Conservation (phyloP, 1,140 invertebrate species). For the Zaprionus ghesquierei region DNA sequence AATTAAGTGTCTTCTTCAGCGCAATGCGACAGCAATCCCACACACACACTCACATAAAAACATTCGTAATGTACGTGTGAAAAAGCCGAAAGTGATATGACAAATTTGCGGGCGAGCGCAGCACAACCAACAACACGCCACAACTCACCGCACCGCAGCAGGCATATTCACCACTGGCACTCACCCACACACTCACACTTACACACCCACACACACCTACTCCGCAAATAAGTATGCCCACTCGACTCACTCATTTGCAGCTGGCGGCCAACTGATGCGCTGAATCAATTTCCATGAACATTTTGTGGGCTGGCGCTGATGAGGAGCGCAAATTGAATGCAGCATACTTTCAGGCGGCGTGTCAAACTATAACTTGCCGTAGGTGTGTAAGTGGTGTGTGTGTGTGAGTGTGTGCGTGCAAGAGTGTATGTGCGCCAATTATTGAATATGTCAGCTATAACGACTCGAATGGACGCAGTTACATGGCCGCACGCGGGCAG, state of each 20-base stretch:
- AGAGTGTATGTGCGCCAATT: slow-evolving; percentile 41
- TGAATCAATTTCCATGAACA: slow-evolving; percentile 65
- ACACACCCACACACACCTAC: not conserved
- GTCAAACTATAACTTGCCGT: slow-evolving; percentile 50
- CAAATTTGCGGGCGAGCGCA: slow-evolving; percentile 4
- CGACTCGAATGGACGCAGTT: slow-evolving; percentile 24
- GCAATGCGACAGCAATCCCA: slow-evolving; percentile 24
- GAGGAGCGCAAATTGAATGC: slow-evolving; percentile 63
- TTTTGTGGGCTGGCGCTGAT: slow-evolving; percentile 56
- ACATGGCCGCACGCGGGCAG: not conserved
- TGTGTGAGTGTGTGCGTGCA: not conserved
- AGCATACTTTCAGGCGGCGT: slow-evolving; percentile 60
- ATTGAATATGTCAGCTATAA: slow-evolving; percentile 64
- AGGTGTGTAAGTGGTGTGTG: not conserved
- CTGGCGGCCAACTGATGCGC: slow-evolving; percentile 9
- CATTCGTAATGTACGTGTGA: slow-evolving; percentile 34
- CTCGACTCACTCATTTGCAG: slow-evolving; percentile 2
- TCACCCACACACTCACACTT: slow-evolving; percentile 9
- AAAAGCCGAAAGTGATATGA: slow-evolving; percentile 49
- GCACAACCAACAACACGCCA: not conserved
- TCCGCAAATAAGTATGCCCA: not conserved
- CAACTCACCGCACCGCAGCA: not conserved
- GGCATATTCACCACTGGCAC: slow-evolving; percentile 1
- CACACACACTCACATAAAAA: not conserved
- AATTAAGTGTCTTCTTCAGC: slow-evolving; percentile 8